Evolutionary conservation across 2,797 vertebrate species (phyloP), one percentile per base, ranked within the genome.

Genomic region (Anguilla marmorata): DNA sequence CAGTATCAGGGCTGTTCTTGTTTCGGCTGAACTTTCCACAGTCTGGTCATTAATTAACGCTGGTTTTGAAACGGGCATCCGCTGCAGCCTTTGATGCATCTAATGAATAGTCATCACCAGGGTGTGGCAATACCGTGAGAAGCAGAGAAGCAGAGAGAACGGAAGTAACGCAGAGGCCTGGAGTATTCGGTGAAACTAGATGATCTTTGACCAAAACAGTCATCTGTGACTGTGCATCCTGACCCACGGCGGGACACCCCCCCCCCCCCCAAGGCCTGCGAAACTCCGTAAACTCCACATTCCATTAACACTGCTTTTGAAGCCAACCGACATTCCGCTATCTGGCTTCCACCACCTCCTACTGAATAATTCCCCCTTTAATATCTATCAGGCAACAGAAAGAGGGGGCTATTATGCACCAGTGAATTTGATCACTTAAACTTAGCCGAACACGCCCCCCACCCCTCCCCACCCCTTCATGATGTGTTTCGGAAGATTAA

Each of bases 221-320:
- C 41, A 76, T 37, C 74, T 76, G 30, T 41, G 16, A 41, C 30
- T 41, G 16, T 21, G 33, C 69, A 14, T 0, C 0, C 66, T 16
- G 24, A 66, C 87, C 87, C 72, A 85, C 14, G 6, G 52, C 11
- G 37, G 74, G 89, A 89, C 66, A n/a, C 66, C 19, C 30, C 66
- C 19, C 1, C 37, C 54, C 33, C 54, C 87, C 82, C 41, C 82
- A 30, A 84, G 79, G 80, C 60, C n/a, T 6, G 16, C 8, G 5
- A 79, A 74, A 80, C 16, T 37, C 16, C n/a, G 37, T 79, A 41
- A 63, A 69, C 0, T 37, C 76, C 63, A 88, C 87, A 80, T 89
- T 92, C 90, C 88, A 91, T 89, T 90, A 86, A 91, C 84, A 33
- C 52, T 24, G 3, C 24, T 86, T 91, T 89, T 90, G 89, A 89